Base-by-base conservation (phyloP, 2,888 invertebrate species). In the Allolobophora icterica region DNA sequence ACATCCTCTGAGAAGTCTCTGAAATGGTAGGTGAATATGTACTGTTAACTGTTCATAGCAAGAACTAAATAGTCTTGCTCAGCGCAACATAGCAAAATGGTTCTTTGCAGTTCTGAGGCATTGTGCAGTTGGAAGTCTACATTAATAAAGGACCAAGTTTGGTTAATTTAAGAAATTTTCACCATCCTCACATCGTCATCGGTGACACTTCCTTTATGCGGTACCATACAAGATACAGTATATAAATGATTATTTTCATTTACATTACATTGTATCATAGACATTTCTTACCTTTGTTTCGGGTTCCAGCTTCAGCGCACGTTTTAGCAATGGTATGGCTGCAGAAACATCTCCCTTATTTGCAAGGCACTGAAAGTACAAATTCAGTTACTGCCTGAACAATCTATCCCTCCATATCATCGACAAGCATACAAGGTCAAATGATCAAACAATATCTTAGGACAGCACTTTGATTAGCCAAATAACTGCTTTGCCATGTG, bases 281-380 rank as follows among this genome's bases (percentile, higher is more conserved):
- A 71, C n/a, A 71, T n/a, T 71, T 35, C 34, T 91, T 84, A 96
- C 96, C 94, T 96, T 96, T 91, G 96, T 96, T 30, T 97, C 96
- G 0, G 97, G 97, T 93, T 97, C 97, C 90, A 97, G 94, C 91
- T 96, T 96, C 40, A 96, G 96, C 0, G 97, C 97, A 94, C 96
- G 96, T 92, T 96, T 96, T 90, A 97, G 95, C 40, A 97, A 96
- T 90, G 96, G 96, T 91, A 98, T 96, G 0, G 98, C 98, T 89
- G 97, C 96, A 1, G 96, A 95, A 89, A 97, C 96, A 91, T 97
- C 97, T 0, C 97, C 97, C 95, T 97, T 97, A 6, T 96, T 96
- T 93, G 96, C 96, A 83, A 97, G 95, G 93, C 97, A 97, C 97
- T 97, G 92, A 30, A 92, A 90, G 4, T 3, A 34, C 35, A 90